Base-by-base conservation (phyloP, 2,797 vertebrate genomes). In the Sandelia bainsii region DNA sequence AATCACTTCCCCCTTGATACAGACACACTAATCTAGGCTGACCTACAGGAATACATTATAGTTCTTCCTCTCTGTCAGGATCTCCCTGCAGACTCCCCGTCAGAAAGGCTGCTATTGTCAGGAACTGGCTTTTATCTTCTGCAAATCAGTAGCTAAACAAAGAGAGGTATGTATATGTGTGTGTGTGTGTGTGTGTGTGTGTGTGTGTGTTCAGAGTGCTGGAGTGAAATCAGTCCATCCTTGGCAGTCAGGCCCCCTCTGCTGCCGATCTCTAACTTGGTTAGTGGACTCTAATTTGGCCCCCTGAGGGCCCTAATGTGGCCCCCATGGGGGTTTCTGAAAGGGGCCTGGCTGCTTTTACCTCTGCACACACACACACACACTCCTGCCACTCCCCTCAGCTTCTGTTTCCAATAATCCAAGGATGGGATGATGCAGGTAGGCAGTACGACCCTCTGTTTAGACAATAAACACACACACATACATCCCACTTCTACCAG, bases 251-350 rank as follows among this genome's bases (percentile, higher is more conserved):
- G 77, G 39, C 80, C 81, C 87, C 88, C 85, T 75, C 82, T 88
- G 61, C 86, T 80, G 78, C 80, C 42, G 25, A 77, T 90, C 77
- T 80, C 91, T 93, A 93, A 94, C 91, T 92, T 77, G 79, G 91
- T 93, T 93, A 94, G 91, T 83, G 79, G 78, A 79, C 80, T 89
- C 87, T 94, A 94, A 94, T 95, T 91, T 93, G 90, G 86, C 85
- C 91, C 91, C 76, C 1, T 61, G 90, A 88, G 92, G 88, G 75
- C 77, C 82, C 79, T 91, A 87, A 91, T 90, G 80, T 83, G 82
- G 72, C 62, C 81, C 67, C 82, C 9, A 11, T 27, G 67, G 85
- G 83, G 66, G 74, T 64, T 74, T 76, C 76, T 86, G 69, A 91
- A 85, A 87, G 76, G 66, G 80, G 72, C 79, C 88, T 80, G 70